Evolutionary conservation across 1,140 invertebrate genomes (phyloP).

Genomic region (Homarus americanus): DNA sequence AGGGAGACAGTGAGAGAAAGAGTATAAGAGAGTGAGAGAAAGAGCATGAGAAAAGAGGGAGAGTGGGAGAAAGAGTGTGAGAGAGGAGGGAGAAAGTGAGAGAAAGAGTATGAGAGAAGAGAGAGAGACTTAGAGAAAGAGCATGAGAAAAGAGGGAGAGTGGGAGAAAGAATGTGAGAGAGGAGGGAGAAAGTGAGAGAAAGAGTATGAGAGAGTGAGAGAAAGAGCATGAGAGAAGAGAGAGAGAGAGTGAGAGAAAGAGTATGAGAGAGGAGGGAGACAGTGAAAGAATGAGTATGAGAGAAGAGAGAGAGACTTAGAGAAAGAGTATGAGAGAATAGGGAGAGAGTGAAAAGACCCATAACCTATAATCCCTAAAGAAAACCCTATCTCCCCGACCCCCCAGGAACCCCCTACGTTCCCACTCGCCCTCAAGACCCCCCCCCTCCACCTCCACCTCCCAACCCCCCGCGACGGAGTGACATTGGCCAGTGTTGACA

Average conservation of each 20-base stretch:
- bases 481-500: too few relatives aligned
- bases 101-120: not conserved
- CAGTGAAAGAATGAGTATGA: too few relatives aligned
- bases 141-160: not conserved
- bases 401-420: too few relatives aligned
- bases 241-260: not conserved
- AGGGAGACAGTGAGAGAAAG: not conserved
- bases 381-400: too few relatives aligned
- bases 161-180: not conserved
- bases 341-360: too few relatives aligned
- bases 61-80: not conserved
- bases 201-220: not conserved
- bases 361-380: too few relatives aligned
- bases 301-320: too few relatives aligned
- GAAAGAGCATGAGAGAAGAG: not conserved
- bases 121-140: too few relatives aligned
- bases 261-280: not conserved
- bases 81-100: not conserved
- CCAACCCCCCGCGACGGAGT: too few relatives aligned
- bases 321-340: too few relatives aligned
- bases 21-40: not conserved
- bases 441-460: too few relatives aligned
- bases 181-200: not conserved
- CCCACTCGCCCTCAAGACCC: too few relatives aligned
- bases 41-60: not conserved